These are phyloP conservation scores for Pentalonia nigronervosa DNA, from an alignment of 1,140 invertebrate genomes.

Conservation along the genomic window DNA sequence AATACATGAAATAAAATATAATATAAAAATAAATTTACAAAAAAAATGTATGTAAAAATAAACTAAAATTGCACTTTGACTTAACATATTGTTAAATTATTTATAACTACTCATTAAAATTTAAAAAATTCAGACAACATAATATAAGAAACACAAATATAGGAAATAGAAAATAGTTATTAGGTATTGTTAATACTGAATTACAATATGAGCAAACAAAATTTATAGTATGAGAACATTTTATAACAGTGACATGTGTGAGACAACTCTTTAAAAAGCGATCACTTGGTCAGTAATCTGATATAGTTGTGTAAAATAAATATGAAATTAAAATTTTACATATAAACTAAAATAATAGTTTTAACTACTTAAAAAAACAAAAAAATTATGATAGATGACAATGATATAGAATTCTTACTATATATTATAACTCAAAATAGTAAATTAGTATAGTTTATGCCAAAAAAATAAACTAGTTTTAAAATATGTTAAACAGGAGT, in stretches of 20 bases:
- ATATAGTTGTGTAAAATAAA: neutral
- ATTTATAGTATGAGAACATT: neutral
- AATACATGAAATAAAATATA: neutral
- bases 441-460: neutral
- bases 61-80: constrained; percentile 55
- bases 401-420: neutral
- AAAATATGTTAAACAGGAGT: neutral
- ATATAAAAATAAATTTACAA: constrained; percentile 39
- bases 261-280: neutral
- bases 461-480: neutral
- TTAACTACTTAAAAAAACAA: neutral
- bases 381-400: neutral
- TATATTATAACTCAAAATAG: neutral
- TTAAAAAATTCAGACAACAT: neutral
- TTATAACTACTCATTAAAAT: constrained; percentile 5
- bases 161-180: constrained; percentile 1
- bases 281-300: neutral
- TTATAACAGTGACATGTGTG: neutral
- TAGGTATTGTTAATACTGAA: constrained; percentile 27
- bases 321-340: neutral
- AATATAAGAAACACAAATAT: constrained; percentile 23
- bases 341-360: neutral
- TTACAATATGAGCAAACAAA: neutral
- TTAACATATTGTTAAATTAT: constrained; percentile 42
- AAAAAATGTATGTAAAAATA: constrained; percentile 44